phyloP scores from a whole-genome alignment of 2,113 vertebrate species.

The Alethe castanea region DNA sequence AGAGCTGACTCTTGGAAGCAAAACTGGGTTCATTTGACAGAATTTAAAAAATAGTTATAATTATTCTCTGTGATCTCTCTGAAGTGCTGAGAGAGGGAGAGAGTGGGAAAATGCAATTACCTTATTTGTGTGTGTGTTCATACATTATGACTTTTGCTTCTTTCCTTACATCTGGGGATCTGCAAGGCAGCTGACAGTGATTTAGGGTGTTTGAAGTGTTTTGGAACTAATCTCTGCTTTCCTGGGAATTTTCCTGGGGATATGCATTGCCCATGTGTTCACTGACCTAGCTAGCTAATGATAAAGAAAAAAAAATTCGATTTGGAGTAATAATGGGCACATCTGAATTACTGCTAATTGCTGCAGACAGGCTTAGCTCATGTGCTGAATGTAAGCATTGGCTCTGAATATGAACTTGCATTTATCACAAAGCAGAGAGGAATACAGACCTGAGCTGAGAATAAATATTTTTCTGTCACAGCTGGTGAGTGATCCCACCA shows the following conservation, averaged over 20 bases:
- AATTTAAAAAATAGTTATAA: conserved; percentile 15
- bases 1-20: neutral
- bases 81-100: neutral
- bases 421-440: conserved; percentile 27
- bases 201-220: neutral
- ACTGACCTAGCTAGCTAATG: conserved; percentile 22
- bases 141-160: neutral
- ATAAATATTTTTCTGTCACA: neutral
- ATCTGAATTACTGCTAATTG: conserved; percentile 56
- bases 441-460: neutral
- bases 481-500: too few species aligned
- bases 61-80: conserved; percentile 35
- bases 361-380: neutral
- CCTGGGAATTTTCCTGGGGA: neutral
- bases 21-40: conserved; percentile 3
- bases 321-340: conserved; percentile 36
- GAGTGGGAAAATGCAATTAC: neutral
- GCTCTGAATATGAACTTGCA: conserved; percentile 52
- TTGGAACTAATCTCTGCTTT: conserved; percentile 29
- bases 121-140: neutral
- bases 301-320: conserved; percentile 3
- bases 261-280: neutral
- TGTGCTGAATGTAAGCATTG: conserved; percentile 47
- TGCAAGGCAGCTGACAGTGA: neutral
- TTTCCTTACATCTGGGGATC: neutral